These are phyloP conservation scores for Egretta garzetta DNA, from an alignment of 2,113 vertebrate genomes.

Conservation along the genomic window DNA sequence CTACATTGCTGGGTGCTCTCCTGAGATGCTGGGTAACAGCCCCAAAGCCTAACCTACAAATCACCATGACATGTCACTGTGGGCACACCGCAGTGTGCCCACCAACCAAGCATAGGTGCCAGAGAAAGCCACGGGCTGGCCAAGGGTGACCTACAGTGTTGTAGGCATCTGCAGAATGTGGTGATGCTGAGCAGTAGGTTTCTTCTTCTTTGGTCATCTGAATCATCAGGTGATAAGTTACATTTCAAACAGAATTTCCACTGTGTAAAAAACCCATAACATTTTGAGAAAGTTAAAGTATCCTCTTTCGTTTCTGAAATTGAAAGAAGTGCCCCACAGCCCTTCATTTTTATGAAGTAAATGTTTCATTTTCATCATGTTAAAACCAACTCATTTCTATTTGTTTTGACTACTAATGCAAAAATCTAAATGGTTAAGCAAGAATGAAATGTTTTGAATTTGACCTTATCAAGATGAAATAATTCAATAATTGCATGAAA, in stretches of 20 bases:
- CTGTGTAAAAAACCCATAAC: neutral
- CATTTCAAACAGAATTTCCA: neutral
- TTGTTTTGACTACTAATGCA: neutral
- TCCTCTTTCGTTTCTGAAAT: neutral
- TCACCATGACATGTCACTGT: accelerated
- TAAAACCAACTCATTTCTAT: neutral
- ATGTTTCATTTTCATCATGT: neutral
- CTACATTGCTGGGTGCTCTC: neutral
- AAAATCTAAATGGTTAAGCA: neutral
- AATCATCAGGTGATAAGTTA: neutral
- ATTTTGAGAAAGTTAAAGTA: neutral
- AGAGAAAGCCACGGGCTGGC: neutral
- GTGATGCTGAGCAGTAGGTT: neutral
- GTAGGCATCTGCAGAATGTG: neutral
- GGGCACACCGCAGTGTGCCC: neutral
- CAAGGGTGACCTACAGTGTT: neutral
- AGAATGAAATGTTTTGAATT: neutral
- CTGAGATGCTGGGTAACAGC: neutral
- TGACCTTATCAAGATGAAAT: neutral
- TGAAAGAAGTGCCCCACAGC: neutral
- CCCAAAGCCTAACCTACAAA: neutral
- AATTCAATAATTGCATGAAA: neutral
- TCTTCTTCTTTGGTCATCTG: neutral
- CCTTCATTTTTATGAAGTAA: neutral
- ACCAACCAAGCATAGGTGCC: accelerated